A percentile compares a stretch with the other conserved stretches of the same genome.
Conservation (phyloP, 2,113 vertebrate species). For the Sorex fumeus region DNA sequence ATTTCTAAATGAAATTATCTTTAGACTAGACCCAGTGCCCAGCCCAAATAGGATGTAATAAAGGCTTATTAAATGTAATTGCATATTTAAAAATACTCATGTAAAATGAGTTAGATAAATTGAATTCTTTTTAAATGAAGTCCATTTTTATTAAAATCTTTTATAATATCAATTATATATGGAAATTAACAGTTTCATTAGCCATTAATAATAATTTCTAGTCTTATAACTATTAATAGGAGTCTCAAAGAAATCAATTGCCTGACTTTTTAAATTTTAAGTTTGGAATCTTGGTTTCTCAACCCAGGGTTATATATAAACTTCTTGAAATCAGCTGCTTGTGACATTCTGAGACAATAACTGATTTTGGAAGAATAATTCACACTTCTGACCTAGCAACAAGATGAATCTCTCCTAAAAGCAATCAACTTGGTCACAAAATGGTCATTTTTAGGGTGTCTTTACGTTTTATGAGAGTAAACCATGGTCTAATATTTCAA, state of each 20-base stretch:
- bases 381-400: slow-evolving; percentile 57
- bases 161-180: background rate
- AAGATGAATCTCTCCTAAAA: slow-evolving; percentile 67
- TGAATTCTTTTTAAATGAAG: background rate
- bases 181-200: background rate
- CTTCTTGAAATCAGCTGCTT: slow-evolving; percentile 55
- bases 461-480: slow-evolving; percentile 55
- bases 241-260: slow-evolving; percentile 49
- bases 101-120: background rate
- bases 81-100: background rate
- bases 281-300: slow-evolving; percentile 18
- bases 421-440: slow-evolving; percentile 58
- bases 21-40: background rate
- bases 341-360: slow-evolving; percentile 67
- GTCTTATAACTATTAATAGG: background rate
- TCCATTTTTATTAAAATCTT: background rate
- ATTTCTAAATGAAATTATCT: background rate
- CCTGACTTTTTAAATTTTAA: slow-evolving; percentile 61
- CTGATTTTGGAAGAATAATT: slow-evolving; percentile 67
- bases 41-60: background rate
- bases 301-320: slow-evolving; percentile 59
- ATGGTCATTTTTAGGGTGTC: slow-evolving; percentile 32
- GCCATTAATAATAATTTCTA: background rate
- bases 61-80: background rate
- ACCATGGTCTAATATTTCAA: slow-evolving; percentile 42